Evolutionary conservation across 2,797 vertebrate genomes (phyloP), one percentile per base, ranked within the genome.

Genomic region (Parambassis ranga): DNA sequence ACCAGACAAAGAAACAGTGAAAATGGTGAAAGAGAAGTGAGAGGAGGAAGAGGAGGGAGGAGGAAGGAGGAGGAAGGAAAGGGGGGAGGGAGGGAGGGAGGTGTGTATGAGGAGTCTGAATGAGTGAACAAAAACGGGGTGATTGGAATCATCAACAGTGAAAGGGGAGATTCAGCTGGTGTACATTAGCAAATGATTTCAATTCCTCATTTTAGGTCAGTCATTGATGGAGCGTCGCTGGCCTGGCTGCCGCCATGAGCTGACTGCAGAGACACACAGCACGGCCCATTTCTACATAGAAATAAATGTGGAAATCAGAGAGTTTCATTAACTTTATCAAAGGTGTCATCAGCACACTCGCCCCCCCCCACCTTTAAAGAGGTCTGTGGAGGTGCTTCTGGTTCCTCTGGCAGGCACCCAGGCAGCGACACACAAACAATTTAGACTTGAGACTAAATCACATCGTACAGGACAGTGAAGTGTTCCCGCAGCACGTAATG

Each of bases 1-100:
- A 92, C 61, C 88, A 92, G 87, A 91, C 86, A 90, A 85, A 94
- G 94, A 95, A 90, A 95, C 93, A 89, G 85, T 88, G 86, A 89
- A 69, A 87, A 90, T 73, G 79, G 67, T 55, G 82, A 78, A 79
- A 78, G 73, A 83, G 79, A 71, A 37, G 60, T 49, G 71, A 57
- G 32, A 23, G 65, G 60, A 44, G 14, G 16, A 9, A 38, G 33
- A 14, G 13, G 26, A 13, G 24, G 14, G 19, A 24, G n/a, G 18
- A 8, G 13, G 36, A 7, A n/a, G n/a, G n/a, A n/a, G 53, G 19
- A 6, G 10, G 6, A 19, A n/a, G n/a, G n/a, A n/a, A n/a, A 6
- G 10, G 6, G 32, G n/a, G 11, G 5, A 19, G 13, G 49, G 38
- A 56, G 65, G 53, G 19, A 6, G 10, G 6, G 19, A n/a, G n/a